Conservation (phyloP, 2,888 invertebrate genomes). For the Drosophila nigritarsus region DNA sequence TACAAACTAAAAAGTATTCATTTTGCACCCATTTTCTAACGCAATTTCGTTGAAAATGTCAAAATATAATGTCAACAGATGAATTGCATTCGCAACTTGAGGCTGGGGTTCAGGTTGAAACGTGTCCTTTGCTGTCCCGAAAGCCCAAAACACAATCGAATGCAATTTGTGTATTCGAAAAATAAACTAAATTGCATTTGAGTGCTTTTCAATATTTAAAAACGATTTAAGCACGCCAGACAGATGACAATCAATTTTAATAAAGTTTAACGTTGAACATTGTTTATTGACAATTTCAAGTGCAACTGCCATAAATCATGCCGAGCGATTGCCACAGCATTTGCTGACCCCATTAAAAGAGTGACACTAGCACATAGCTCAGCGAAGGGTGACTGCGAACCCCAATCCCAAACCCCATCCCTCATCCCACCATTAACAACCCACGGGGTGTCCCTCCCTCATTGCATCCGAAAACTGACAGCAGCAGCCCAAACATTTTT, state of each 20-base stretch:
- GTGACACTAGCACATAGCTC: conserved; percentile 39
- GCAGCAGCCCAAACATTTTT: conserved; percentile 53
- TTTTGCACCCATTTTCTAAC: not conserved
- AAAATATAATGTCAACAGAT: conserved; percentile 23
- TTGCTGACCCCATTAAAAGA: conserved; percentile 64
- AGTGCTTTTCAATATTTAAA: conserved; percentile 42
- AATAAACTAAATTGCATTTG: conserved; percentile 40
- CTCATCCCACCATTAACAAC: not conserved
- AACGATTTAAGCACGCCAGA: conserved; percentile 10
- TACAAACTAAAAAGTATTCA: not conserved
- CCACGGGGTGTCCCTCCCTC: not conserved
- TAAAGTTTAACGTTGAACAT: conserved; percentile 43
- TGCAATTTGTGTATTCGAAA: conserved; percentile 40
- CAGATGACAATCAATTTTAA: conserved; percentile 57
- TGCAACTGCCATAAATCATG: conserved; percentile 59
- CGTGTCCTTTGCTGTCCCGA: conserved; percentile 38
- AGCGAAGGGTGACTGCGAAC: conserved; percentile 26
- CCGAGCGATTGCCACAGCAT: conserved; percentile 12
- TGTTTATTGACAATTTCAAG: conserved; percentile 37
- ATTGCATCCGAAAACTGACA: conserved; percentile 46
- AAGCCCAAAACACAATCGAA: conserved; percentile 27
- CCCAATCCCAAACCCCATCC: not conserved
- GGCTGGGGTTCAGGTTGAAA: conserved; percentile 10
- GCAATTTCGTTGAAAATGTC: conserved; percentile 3
- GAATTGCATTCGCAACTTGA: conserved; percentile 37